Conservation (phyloP, 2,113 vertebrate species). For the Xiphorhynchus elegans region DNA sequence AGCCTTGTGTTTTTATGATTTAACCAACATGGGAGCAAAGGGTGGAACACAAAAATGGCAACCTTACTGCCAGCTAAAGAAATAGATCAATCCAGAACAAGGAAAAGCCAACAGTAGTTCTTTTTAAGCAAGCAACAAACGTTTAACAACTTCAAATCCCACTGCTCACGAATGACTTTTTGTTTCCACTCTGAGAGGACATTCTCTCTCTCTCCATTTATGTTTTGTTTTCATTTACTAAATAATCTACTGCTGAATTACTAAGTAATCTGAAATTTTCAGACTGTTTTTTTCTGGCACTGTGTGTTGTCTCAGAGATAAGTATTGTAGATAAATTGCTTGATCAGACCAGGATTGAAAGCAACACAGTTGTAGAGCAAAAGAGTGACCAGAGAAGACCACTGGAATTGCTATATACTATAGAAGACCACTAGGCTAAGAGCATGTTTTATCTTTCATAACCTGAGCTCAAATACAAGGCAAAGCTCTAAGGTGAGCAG, state of each 20-base stretch:
- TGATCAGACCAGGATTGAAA: neutral
- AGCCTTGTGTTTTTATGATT: neutral
- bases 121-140: neutral
- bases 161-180: neutral
- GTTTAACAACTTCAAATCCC: neutral
- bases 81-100: constrained; percentile 6
- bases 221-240: neutral
- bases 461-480: neutral
- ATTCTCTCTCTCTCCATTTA: neutral
- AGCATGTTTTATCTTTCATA: neutral
- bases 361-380: neutral
- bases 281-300: neutral
- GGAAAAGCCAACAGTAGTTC: neutral
- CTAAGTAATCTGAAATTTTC: neutral
- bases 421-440: neutral
- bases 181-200: neutral
- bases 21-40: neutral
- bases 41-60: neutral
- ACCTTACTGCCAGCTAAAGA: constrained; percentile 23
- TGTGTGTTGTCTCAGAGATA: neutral
- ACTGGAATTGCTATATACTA: neutral
- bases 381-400: neutral
- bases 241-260: neutral
- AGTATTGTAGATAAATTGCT: neutral
- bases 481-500: neutral